A percentile compares a stretch with the other conserved stretches of the same genome.
phyloP scores from a whole-genome alignment of 2,113 vertebrate species.

The Elaphurus davidianus region DNA sequence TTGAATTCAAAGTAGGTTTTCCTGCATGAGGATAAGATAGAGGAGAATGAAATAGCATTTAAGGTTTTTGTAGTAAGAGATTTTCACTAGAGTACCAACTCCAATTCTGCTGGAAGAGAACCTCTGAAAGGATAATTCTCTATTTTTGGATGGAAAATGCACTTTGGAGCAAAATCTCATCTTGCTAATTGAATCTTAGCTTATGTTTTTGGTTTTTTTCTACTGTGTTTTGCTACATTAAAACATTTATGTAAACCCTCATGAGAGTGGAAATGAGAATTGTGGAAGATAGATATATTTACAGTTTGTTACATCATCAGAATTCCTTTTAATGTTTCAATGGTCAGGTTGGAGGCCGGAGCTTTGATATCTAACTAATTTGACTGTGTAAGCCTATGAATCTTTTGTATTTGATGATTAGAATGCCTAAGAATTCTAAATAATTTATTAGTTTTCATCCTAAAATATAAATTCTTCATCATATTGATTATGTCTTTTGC shows the following conservation, averaged over 20 bases:
- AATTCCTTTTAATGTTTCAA: slow-evolving; percentile 23
- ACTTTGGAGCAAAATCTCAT: neutral
- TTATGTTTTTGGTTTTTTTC: neutral
- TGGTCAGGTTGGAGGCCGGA: neutral
- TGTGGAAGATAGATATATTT: slow-evolving; percentile 5
- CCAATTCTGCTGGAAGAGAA: neutral
- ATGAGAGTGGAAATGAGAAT: neutral
- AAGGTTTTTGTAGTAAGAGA: neutral
- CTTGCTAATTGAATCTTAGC: neutral
- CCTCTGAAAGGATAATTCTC: neutral
- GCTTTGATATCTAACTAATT: slow-evolving; percentile 61
- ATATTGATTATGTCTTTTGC: neutral
- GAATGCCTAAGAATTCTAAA: neutral
- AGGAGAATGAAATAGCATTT: neutral
- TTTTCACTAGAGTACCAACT: neutral
- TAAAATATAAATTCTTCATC: neutral
- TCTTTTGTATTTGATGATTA: neutral
- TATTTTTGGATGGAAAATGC: neutral
- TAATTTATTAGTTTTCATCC: neutral
- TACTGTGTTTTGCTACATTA: neutral
- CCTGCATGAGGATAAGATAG: neutral
- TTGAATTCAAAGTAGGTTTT: neutral
- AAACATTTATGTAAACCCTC: slow-evolving; percentile 7
- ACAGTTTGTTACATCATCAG: neutral
- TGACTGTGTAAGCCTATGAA: neutral